phyloP scores from a whole-genome alignment of 1,140 invertebrate genomes.

The Globodera rostochiensis region DNA sequence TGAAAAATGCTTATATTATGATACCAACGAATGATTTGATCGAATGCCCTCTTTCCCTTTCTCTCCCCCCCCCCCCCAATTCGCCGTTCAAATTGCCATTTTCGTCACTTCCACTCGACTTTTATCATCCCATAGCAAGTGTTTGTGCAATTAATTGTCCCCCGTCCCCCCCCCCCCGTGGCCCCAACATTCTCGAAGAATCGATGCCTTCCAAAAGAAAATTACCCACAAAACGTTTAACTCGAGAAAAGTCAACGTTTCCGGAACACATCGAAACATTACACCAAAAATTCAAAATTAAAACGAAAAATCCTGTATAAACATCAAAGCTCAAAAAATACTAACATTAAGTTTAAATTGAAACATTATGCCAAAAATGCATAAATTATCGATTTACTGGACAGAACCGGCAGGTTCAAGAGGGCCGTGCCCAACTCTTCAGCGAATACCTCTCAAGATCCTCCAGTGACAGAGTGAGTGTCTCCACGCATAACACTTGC shows the following conservation, averaged over 20 bases:
- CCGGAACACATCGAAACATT: background rate
- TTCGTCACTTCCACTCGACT: background rate
- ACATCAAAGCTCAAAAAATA: too few species aligned
- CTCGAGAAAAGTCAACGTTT: too few species aligned
- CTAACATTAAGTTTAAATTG: background rate
- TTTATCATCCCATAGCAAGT: background rate
- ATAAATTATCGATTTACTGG: background rate
- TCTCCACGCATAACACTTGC: background rate
- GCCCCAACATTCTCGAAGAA: background rate
- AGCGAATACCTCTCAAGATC: background rate
- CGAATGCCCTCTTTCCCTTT: background rate
- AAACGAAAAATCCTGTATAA: background rate
- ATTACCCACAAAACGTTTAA: background rate
- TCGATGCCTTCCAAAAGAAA: background rate
- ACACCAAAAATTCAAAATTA: background rate
- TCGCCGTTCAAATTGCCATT: background rate
- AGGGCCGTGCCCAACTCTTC: background rate
- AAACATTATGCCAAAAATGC: slow-evolving; percentile 13
- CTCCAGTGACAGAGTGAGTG: background rate
- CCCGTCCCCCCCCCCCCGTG: too few species aligned
- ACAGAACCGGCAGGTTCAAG: background rate
- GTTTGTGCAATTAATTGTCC: slow-evolving; percentile 5
- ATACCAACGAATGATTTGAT: too few species aligned
- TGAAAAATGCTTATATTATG: too few species aligned
- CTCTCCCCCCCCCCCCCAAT: background rate